Evolutionary conservation across 2,797 vertebrate species (phyloP).

Genomic region (Eupleurogrammus muticus): DNA sequence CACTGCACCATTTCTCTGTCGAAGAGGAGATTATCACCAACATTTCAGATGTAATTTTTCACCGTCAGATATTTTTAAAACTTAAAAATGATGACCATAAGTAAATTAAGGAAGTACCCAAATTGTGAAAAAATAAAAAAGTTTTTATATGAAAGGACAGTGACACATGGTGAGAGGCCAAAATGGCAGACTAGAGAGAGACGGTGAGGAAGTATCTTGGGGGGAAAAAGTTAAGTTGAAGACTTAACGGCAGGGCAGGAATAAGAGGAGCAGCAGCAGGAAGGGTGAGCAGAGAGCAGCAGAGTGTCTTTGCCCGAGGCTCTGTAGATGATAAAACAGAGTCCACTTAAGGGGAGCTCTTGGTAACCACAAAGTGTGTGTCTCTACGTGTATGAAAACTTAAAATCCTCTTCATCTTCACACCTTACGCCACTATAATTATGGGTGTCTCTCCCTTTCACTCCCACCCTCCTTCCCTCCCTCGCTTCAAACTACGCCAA

Average conservation of each 20-base stretch:
- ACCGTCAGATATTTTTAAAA: no score
- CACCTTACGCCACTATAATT: slow-evolving; percentile 74
- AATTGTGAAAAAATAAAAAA: slow-evolving; percentile 1
- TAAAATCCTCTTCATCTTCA: slow-evolving; percentile 73
- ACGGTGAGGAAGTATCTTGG: slow-evolving; percentile 18
- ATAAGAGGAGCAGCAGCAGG: slow-evolving; percentile 41
- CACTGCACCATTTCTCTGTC: background rate
- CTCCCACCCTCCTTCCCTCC: slow-evolving; percentile 31
- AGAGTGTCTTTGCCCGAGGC: slow-evolving; percentile 66
- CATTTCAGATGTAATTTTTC: background rate
- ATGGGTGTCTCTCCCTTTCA: slow-evolving; percentile 52
- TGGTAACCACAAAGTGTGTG: slow-evolving; percentile 53
- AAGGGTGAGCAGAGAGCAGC: slow-evolving; percentile 9
- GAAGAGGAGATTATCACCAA: background rate
- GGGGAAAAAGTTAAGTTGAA: slow-evolving; percentile 14
- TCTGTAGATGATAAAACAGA: slow-evolving; percentile 66
- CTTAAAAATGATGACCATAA: background rate
- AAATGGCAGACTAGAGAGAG: slow-evolving; percentile 7
- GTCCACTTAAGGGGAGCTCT: slow-evolving; percentile 57
- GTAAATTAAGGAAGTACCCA: background rate
- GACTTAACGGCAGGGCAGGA: slow-evolving; percentile 24
- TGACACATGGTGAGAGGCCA: background rate
- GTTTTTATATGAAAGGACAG: slow-evolving; percentile 14
- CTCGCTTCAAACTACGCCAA: slow-evolving; percentile 69
- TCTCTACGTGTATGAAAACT: slow-evolving; percentile 59